Base-by-base conservation (phyloP, 2,113 vertebrate genomes). In the Phoxinus phoxinus region DNA sequence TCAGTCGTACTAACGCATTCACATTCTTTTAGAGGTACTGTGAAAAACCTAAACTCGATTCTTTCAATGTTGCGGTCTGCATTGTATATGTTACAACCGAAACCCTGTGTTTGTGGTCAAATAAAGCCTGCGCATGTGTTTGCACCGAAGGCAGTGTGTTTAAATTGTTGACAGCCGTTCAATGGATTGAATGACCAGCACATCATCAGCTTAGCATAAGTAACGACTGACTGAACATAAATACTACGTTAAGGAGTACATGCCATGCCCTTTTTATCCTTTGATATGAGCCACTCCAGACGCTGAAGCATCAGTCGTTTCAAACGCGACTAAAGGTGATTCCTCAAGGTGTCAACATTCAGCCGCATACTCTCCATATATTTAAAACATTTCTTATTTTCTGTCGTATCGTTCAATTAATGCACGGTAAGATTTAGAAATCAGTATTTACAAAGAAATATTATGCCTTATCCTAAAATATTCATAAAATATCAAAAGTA, bases 181-280 rank as follows among this genome's bases (percentile, higher is more conserved):
- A 30, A 8, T 12, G 59, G 59, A 25, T 48, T 67, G 59, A 67
- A 81, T 21, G 79, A 81, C 41, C 79, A 23, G 61, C 41, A 67
- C 37, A 81, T 48, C 79, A 51, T 81, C 79, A 81, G 59, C 61
- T 81, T 81, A 81, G 41, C 37, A 81, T 81, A 81, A 81, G 79
- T 67, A 51, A 81, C 61, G 79, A 67, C 59, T 81, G 79, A 81
- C 61, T 67, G 79, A 81, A 81, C 79, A 81, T 81, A 67, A 81
- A 81, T 81, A 81, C 79, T 81, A 81, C 41, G 37, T 63, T 81
- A 81, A 65, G 61, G 59, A 32, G 79, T 81, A 67, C 79, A 67
- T 46, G 79, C 41, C 79, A 21, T 67, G 79, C 61, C 61, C 8
- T 67, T 81, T 48, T 48, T 30, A 41, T 81, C 79, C 58, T 65